Evolutionary conservation across 2,113 vertebrate species (phyloP).

Genomic region (Nicator chloris): DNA sequence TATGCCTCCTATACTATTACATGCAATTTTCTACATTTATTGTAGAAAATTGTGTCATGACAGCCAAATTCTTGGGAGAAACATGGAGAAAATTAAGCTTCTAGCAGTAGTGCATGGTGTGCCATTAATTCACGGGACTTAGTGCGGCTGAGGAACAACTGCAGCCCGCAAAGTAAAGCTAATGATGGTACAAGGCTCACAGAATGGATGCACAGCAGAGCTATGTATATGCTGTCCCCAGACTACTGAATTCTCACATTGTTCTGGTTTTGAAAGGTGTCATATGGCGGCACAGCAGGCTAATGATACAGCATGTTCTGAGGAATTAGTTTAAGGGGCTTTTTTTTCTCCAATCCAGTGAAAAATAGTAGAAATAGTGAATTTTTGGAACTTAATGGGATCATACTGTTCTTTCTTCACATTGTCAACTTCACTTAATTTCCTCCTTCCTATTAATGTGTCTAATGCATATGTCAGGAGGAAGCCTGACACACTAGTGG

Average conservation of each 20-base stretch:
- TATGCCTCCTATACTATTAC: background rate
- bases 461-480: constrained; percentile 77
- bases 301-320: constrained; percentile 61
- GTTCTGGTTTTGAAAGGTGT: constrained; percentile 56
- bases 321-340: constrained; percentile 54
- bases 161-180: background rate
- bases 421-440: constrained; percentile 75
- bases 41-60: background rate
- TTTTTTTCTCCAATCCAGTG: background rate
- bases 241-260: constrained; percentile 50
- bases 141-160: background rate
- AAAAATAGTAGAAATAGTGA: constrained; percentile 67
- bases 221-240: background rate
- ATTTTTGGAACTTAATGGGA: constrained; percentile 73
- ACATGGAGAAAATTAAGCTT: background rate
- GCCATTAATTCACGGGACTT: background rate
- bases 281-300: constrained; percentile 70
- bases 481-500: constrained; percentile 71
- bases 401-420: constrained; percentile 75
- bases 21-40: background rate
- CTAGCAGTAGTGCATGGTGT: background rate
- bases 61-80: background rate
- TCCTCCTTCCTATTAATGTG: constrained; percentile 72
- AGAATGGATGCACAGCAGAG: background rate
- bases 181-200: background rate